phyloP scores from a whole-genome alignment of 2,888 invertebrate species.

The Chrysina gloriosa region DNA sequence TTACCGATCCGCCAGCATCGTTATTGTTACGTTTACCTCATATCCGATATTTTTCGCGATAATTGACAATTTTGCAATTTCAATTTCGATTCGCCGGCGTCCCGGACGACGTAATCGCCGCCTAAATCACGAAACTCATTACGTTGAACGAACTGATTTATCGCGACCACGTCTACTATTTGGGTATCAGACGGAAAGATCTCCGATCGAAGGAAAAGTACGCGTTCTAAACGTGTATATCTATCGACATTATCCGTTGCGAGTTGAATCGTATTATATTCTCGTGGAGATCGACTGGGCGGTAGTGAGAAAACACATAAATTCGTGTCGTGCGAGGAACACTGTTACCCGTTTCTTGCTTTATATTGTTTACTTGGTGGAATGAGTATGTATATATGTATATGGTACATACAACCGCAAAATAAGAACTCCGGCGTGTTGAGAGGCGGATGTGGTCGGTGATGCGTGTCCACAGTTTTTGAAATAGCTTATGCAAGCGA shows the following conservation, averaged over 20 bases:
- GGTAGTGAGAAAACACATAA: conserved; percentile 10
- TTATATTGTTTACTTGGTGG: conserved; percentile 9
- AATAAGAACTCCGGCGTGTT: conserved; percentile 42
- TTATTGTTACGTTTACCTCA: conserved; percentile 11
- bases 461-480: conserved; percentile 56
- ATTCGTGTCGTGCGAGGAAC: conserved; percentile 5
- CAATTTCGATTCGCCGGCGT: neutral
- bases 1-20: neutral
- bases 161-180: neutral
- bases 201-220: conserved; percentile 31
- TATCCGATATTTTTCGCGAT: conserved; percentile 1
- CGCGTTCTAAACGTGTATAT: neutral
- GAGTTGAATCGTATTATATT: neutral
- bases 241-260: neutral
- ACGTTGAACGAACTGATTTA: conserved; percentile 22
- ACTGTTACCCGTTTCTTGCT: conserved; percentile 4
- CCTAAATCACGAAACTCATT: conserved; percentile 34
- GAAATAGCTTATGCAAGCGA: conserved; percentile 55
- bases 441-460: conserved; percentile 57
- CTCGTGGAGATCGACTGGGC: neutral
- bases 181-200: conserved; percentile 24
- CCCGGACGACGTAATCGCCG: conserved; percentile 10
- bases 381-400: neutral
- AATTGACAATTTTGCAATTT: conserved; percentile 31
- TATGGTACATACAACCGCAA: neutral